Percentiles rank a stretch among this genome's conserved stretches.
Conservation (phyloP, 2,797 vertebrate species). For the Enteromius argenteus region DNA sequence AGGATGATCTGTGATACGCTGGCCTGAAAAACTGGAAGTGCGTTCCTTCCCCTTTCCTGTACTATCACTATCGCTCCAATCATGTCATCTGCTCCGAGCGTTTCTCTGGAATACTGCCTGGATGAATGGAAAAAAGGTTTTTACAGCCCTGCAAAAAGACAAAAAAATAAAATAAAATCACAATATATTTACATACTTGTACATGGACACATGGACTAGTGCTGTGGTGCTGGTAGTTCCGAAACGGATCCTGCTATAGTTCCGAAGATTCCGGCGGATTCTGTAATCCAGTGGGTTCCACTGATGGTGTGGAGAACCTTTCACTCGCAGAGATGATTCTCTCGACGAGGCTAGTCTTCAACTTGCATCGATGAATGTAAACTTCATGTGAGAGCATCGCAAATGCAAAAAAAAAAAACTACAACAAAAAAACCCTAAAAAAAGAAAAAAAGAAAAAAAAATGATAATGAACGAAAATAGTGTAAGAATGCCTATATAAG, state of each 20-base stretch:
- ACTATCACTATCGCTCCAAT: conserved; percentile 16
- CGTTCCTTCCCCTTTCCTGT: conserved; percentile 14
- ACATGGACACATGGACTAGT: conserved; percentile 55
- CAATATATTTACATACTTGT: conserved; percentile 43
- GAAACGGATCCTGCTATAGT: conserved; percentile 21
- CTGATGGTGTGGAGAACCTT: conserved; percentile 38
- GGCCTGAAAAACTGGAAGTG: conserved; percentile 58
- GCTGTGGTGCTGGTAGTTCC: conserved; percentile 55
- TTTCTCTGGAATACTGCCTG: conserved; percentile 27
- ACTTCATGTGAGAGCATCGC: conserved; percentile 51
- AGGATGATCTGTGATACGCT: conserved; percentile 5
- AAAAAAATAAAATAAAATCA: neutral
- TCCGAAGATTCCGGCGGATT: conserved; percentile 31
- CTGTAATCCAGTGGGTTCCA: conserved; percentile 36
- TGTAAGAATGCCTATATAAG: conserved; percentile 38
- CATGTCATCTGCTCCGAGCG: conserved; percentile 4
- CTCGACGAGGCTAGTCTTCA: conserved; percentile 43
- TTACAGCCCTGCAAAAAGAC: conserved; percentile 37
- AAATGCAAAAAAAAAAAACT: conserved; percentile 3
- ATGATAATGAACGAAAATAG: conserved; percentile 27
- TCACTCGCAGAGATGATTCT: conserved; percentile 26
- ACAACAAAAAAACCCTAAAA: neutral
- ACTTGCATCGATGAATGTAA: conserved; percentile 56
- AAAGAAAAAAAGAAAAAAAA: neutral
- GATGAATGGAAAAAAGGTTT: conserved; percentile 33